Conservation (phyloP, 1,140 invertebrate species). For the Thalassaphorura encarpata region DNA sequence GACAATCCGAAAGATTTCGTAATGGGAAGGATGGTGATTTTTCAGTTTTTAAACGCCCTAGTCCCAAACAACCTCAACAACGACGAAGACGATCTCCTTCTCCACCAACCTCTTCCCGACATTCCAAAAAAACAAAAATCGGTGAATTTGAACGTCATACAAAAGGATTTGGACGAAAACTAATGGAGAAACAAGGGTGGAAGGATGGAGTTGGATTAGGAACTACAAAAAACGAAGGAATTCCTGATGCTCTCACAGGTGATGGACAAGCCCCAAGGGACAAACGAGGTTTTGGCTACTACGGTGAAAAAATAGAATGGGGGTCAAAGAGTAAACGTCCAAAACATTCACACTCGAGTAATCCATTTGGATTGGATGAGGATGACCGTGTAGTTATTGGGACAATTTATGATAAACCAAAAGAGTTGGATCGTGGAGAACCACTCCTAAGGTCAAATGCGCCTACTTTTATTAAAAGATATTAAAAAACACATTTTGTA, state of each 20-base stretch:
- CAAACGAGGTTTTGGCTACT: conserved; percentile 28
- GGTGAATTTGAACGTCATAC: conserved; percentile 44
- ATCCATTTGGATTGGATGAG: conserved; percentile 8
- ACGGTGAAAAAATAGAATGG: conserved; percentile 27
- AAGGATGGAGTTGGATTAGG: conserved; percentile 46
- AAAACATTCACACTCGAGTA: conserved; percentile 4
- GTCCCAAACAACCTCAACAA: background rate
- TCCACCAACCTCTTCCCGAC: background rate
- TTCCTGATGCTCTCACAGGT: conserved; percentile 30
- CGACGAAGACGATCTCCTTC: background rate
- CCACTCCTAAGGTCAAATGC: conserved; percentile 17
- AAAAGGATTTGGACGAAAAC: conserved; percentile 42
- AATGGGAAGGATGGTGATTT: conserved; percentile 27
- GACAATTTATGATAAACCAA: conserved; percentile 29
- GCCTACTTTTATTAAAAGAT: conserved; percentile 22
- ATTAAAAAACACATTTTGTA: conserved; percentile 7
- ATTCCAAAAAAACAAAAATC: conserved; percentile 27
- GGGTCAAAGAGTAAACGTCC: background rate
- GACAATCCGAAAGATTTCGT: conserved; percentile 35
- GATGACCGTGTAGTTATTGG: conserved; percentile 22
- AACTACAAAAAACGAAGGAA: conserved; percentile 31
- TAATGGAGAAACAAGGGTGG: conserved; percentile 49
- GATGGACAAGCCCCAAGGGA: conserved; percentile 25
- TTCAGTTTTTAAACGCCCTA: conserved; percentile 25
- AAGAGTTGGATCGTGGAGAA: conserved; percentile 22